These are phyloP conservation scores for Philopotamus ludificatus DNA, from an alignment of 1,140 invertebrate species.

Conservation along the genomic window DNA sequence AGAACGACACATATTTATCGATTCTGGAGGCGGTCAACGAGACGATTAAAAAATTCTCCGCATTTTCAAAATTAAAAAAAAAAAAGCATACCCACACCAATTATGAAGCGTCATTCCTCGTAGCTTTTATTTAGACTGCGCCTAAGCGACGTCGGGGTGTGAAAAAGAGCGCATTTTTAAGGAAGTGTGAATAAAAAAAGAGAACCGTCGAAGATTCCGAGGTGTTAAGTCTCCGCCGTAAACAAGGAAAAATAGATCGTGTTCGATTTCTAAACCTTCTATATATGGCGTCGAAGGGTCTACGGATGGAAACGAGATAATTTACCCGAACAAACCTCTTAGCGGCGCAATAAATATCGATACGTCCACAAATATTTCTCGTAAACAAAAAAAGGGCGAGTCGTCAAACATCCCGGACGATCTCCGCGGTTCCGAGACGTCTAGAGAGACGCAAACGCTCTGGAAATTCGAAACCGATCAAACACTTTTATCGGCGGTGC, in stretches of 20 bases:
- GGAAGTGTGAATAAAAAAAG: conserved; percentile 26
- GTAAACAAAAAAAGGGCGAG: not conserved
- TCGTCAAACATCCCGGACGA: conserved; percentile 19
- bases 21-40: too few species aligned
- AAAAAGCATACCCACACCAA: too few species aligned
- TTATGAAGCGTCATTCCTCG: too few species aligned
- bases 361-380: conserved; percentile 8
- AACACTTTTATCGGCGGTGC: too few species aligned
- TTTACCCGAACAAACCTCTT: conserved; percentile 21
- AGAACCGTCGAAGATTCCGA: conserved; percentile 10
- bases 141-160: conserved; percentile 10
- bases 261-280: conserved; percentile 21
- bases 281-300: conserved; percentile 15
- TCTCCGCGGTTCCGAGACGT: too few species aligned
- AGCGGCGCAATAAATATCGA: conserved; percentile 21
- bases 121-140: too few species aligned
- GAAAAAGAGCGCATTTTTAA: conserved; percentile 23
- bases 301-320: conserved; percentile 13
- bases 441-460: too few species aligned
- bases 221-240: conserved; percentile 23
- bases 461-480: too few species aligned
- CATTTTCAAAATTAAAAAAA: too few species aligned
- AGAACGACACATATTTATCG: too few species aligned
- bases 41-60: too few species aligned
- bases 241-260: conserved; percentile 25